Evolutionary conservation across 2,888 invertebrate genomes (phyloP), one percentile per base, ranked within the genome.

Genomic region (Sesia apiformis): DNA sequence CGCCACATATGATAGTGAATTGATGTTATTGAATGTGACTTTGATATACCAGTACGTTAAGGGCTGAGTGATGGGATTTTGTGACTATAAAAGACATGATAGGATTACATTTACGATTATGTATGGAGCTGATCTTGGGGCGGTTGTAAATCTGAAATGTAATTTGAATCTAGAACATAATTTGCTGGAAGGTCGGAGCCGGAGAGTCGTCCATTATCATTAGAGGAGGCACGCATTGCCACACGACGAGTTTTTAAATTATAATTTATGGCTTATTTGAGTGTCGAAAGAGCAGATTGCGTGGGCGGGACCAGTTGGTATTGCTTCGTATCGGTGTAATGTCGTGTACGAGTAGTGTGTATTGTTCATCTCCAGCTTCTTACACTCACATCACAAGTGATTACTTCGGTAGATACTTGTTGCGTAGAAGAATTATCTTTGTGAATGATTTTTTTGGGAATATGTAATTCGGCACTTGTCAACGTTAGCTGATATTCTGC

Each of bases 181-280:
- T 60, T 56, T 59, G 60, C 56, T 53, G 55, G 49, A 46, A 46
- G 53, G 46, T 46, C 52, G 51, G 55, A 62, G 55, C 53, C 53
- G 50, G 6, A 51, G 40, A 23, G 23, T 55, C 49, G 52, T 54
- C 51, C 51, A 55, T 66, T 64, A 64, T 46, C 46, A 46, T 46
- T 72, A 70, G 57, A 60, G 61, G 59, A 68, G 65, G 69, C 63
- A 70, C 64, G 69, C 72, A 63, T 70, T 70, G 71, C 74, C 63
- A 58, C 63, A 68, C 67, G 76, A 74, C 74, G 70, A 72, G 73
- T 81, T 84, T 84, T 78, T 77, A 82, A 85, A 83, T 84, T 81
- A 83, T 84, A 85, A 86, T 87, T 84, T 86, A 88, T 81, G 72
- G 74, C 75, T 82, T 79, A 79, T 81, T 80, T 76, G 76, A 75